A percentile compares a stretch with the other conserved stretches of the same genome.
Conservation (phyloP, 2,113 vertebrate genomes). For the Dromiciops gliroides region DNA sequence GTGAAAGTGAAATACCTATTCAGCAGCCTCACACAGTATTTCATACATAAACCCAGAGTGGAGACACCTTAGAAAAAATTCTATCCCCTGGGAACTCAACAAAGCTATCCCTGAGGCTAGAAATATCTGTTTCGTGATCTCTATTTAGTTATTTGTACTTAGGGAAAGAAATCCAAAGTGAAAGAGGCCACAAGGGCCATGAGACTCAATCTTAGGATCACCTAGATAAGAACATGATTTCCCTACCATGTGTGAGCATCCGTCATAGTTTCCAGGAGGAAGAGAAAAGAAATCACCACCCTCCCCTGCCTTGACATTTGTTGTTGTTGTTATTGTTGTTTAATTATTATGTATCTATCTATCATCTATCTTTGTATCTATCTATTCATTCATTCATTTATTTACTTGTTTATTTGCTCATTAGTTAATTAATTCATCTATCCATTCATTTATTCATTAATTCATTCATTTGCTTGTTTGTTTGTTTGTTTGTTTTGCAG, state of each 20-base stretch:
- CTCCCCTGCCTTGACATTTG: no score
- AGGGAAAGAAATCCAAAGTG: background rate
- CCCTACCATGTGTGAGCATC: background rate
- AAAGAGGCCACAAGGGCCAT: background rate
- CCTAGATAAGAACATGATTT: background rate
- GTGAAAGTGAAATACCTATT: background rate
- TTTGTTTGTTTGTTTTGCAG: no score
- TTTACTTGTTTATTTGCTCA: no score
- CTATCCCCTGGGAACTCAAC: background rate
- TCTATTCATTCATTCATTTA: no score
- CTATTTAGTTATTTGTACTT: no score
- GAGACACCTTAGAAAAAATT: background rate
- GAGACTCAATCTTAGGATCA: background rate
- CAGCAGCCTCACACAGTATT: background rate
- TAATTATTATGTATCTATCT: no score
- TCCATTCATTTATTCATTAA: no score
- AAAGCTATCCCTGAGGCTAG: background rate
- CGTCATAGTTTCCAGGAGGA: background rate
- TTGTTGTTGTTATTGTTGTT: no score
- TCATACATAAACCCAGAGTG: background rate
- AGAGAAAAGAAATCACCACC: background rate
- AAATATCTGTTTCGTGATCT: background rate
- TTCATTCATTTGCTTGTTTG: no score
- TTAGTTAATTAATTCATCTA: no score
- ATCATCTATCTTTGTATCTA: no score